A percentile compares a stretch with the other conserved stretches of the same genome.
phyloP scores from a whole-genome alignment of 2,113 vertebrate genomes.

The Struthidea cinerea region DNA sequence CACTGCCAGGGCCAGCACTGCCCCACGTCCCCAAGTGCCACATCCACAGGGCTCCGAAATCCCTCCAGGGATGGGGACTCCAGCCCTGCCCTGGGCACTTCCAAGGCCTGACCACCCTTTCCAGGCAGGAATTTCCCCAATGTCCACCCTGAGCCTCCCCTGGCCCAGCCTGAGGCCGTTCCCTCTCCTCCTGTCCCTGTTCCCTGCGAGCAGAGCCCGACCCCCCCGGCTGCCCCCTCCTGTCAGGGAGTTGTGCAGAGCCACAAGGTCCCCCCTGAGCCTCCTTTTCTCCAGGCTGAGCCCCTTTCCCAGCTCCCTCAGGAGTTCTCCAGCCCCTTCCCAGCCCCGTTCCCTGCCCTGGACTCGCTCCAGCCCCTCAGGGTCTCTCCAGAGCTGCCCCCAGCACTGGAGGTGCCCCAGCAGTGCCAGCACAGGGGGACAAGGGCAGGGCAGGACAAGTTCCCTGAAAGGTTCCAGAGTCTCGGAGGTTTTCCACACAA shows the following conservation, averaged over 20 bases:
- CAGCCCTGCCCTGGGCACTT: not conserved
- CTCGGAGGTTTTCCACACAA: not conserved
- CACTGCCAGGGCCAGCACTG: not conserved
- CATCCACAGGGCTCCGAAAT: rapidly evolving
- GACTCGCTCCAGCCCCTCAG: not conserved
- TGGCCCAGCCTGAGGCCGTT: not conserved
- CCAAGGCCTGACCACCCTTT: rapidly evolving
- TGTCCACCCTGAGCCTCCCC: not conserved
- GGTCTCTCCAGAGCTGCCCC: not conserved
- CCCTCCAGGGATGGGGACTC: not conserved
- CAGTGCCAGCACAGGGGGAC: not conserved
- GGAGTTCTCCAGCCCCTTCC: not conserved
- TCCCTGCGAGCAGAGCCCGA: not conserved
- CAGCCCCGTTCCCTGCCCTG: not conserved
- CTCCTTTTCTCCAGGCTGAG: not conserved
- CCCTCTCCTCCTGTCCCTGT: not conserved
- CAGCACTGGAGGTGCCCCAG: not conserved
- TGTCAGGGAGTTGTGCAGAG: not conserved
- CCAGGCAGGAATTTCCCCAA: not conserved
- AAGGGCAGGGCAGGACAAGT: not conserved
- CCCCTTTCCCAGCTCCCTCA: not conserved
- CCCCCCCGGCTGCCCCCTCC: not conserved
- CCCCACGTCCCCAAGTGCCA: not conserved
- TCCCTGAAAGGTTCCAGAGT: not conserved
- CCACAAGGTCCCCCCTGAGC: not conserved